phyloP scores from a whole-genome alignment of 1,140 invertebrate species.

The Drosophila pseudoananassae region DNA sequence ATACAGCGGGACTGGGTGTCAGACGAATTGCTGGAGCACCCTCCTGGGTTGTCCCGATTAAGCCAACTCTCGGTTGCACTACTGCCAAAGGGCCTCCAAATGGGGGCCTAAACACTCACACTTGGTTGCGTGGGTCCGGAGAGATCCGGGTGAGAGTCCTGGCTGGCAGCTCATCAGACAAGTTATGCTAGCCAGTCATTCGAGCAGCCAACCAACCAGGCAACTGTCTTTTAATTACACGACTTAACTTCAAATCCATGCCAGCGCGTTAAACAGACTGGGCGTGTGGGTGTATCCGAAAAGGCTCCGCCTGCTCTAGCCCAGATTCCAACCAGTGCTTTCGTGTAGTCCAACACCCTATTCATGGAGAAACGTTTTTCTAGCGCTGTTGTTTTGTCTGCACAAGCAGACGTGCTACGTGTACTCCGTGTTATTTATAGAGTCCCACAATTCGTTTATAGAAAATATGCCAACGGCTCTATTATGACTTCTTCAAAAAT shows the following conservation, averaged over 20 bases:
- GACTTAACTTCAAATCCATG: slow-evolving; percentile 53
- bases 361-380: not conserved
- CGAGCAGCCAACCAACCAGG: slow-evolving; percentile 38
- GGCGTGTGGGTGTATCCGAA: not conserved
- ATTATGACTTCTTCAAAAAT: slow-evolving; percentile 81
- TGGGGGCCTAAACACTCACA: slow-evolving; percentile 9
- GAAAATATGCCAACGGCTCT: slow-evolving; percentile 80
- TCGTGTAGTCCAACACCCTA: not conserved
- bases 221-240: slow-evolving; percentile 74
- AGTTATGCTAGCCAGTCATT: slow-evolving; percentile 28
- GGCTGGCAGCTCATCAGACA: slow-evolving; percentile 3
- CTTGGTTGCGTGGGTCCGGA: not conserved
- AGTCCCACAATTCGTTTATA: slow-evolving; percentile 75
- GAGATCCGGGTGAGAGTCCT: not conserved
- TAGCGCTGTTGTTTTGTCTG: slow-evolving; percentile 45
- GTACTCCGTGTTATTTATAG: slow-evolving; percentile 60
- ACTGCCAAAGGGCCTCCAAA: slow-evolving; percentile 6
- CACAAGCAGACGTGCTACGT: slow-evolving; percentile 54
- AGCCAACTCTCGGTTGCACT: slow-evolving; percentile 36
- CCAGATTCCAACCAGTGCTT: too few relatives aligned
- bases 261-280: slow-evolving; percentile 49
- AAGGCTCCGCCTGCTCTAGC: not conserved
- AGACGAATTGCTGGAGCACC: not conserved
- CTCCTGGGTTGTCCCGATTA: not conserved
- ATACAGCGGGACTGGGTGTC: not conserved